Percentiles rank a stretch among this genome's conserved stretches.
phyloP scores from a whole-genome alignment of 2,797 vertebrate genomes.

The Selene dorsalis region DNA sequence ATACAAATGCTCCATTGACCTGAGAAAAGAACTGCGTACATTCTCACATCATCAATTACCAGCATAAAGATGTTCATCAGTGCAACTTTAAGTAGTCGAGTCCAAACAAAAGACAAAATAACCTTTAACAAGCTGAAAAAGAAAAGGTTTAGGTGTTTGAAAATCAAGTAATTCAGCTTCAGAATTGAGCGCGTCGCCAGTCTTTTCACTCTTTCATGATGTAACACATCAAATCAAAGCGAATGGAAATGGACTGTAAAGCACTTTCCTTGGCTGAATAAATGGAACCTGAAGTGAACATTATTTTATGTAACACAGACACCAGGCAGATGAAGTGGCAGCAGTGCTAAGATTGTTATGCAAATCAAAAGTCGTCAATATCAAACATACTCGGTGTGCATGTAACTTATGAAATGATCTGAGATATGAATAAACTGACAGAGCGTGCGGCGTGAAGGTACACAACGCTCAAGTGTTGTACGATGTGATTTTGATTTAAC shows the following conservation, averaged over 20 bases:
- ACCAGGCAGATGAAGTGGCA: background rate
- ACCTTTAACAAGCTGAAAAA: conserved; percentile 4
- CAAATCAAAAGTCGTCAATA: conserved; percentile 40
- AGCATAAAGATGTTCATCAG: background rate
- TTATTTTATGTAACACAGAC: conserved; percentile 21
- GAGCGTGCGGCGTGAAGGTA: background rate
- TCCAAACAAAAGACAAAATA: conserved; percentile 4
- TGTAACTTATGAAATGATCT: conserved; percentile 15
- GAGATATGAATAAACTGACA: background rate
- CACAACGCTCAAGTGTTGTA: conserved; percentile 6
- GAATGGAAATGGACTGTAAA: conserved; percentile 31
- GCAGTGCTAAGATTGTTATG: conserved; percentile 27
- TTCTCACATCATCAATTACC: background rate
- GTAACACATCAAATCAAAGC: conserved; percentile 45
- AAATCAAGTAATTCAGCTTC: background rate
- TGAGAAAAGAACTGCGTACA: too few species aligned
- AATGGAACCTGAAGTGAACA: conserved; percentile 48
- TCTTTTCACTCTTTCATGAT: conserved; percentile 34
- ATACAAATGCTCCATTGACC: background rate
- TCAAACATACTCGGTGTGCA: conserved; percentile 10
- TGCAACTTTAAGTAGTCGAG: conserved; percentile 2
- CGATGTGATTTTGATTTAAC: conserved; percentile 15
- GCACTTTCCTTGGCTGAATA: conserved; percentile 17
- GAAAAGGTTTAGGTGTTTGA: too few species aligned
- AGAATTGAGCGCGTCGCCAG: conserved; percentile 18